Base-by-base conservation (phyloP, 1,140 invertebrate genomes). In the Lysiphlebus fabarum region DNA sequence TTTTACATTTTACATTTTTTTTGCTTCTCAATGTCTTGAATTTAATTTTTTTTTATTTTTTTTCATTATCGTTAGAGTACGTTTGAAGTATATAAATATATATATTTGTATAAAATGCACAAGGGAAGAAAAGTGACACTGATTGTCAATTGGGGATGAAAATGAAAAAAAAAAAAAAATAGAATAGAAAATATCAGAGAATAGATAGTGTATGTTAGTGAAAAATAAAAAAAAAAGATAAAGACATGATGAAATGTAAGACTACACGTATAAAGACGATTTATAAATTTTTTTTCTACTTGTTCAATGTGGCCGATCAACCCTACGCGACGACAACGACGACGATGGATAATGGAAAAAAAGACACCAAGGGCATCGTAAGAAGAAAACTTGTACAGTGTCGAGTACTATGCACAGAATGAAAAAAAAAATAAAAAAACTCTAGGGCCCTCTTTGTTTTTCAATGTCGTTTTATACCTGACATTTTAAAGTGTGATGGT, bases 321-420 rank as follows among this genome's bases (percentile, higher is more conserved):
- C 53, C 45, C 53, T 45, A 14, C 50, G 50, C 36, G 58, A 53
- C 58, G 58, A 38, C 61, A 53, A 65, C 36, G 58, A 53, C 58
- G 58, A 38, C 61, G 56, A 65, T 55, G 58, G 44, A 60, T 60
- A 60, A 60, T 60, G 58, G 47, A 60, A 60, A 60, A 60, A 58
- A 60, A 60, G 51, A 60, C 43, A 60, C 58, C 58, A 45, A 40
- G 50, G 53, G 58, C 53, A 43, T 55, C 43, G 53, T 60, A 60
- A 60, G 45, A 14, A 59, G 44, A 4, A 60, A 60, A 47, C 53
- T 55, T 37, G 53, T 26, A 26, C 17, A 26, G 17, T 26, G 2
- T 54, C 51, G 58, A 59, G 58, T 53, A 36, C 44, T 26, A 45
- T 44, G 36, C 44, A 12, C 55, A 54, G 45, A 62, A 43, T 37